These are phyloP conservation scores for Oeneis ivallda DNA, from an alignment of 2,888 invertebrate species.

Conservation along the genomic window DNA sequence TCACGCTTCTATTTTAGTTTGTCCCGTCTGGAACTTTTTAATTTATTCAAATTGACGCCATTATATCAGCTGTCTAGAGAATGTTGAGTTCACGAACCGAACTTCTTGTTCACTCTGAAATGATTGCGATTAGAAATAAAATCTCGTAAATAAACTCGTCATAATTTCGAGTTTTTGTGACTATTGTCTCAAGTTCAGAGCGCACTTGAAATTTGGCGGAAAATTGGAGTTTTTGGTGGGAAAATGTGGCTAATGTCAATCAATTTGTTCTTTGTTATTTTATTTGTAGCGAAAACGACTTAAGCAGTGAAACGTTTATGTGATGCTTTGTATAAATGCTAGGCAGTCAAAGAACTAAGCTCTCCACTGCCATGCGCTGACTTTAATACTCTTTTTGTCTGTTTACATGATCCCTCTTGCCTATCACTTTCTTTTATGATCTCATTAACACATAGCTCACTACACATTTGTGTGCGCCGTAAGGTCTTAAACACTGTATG, in stretches of 20 bases:
- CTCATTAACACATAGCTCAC: slow-evolving; percentile 46
- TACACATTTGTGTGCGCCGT: background rate
- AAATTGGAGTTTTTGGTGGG: background rate
- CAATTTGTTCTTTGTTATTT: slow-evolving; percentile 24
- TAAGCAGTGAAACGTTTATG: slow-evolving; percentile 48
- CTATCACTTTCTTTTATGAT: slow-evolving; percentile 47
- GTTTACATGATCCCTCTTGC: slow-evolving; percentile 37
- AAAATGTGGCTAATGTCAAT: slow-evolving; percentile 28
- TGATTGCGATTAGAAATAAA: too few relatives aligned
- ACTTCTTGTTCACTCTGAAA: background rate
- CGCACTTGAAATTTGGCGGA: background rate
- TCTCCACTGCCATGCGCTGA: slow-evolving; percentile 31
- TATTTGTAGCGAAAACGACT: slow-evolving; percentile 41
- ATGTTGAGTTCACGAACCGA: background rate
- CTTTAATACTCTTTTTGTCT: slow-evolving; percentile 41
- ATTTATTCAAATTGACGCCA: background rate
- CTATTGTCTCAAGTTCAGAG: background rate
- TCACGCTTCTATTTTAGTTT: background rate
- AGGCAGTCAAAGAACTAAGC: slow-evolving; percentile 33
- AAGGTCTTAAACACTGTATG: background rate
- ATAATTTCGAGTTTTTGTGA: background rate
- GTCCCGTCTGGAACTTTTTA: background rate
- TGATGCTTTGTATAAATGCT: slow-evolving; percentile 44
- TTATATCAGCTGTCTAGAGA: background rate
- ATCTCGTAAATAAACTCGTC: too few relatives aligned